Evolutionary conservation across 2,113 vertebrate genomes (phyloP).

Genomic region (Pelmatolapia mariae): DNA sequence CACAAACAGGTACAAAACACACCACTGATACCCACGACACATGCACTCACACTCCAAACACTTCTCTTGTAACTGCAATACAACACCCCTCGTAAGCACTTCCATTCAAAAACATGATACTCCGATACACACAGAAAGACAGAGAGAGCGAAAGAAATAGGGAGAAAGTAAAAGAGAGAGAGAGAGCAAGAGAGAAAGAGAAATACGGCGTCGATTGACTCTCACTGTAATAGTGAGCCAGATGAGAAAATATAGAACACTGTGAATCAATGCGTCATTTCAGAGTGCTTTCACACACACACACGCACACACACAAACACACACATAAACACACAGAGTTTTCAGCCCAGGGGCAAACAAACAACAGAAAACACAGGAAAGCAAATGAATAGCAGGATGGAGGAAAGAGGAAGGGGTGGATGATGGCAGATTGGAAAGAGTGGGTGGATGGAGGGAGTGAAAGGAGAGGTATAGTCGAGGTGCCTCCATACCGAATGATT

Average conservation of each 20-base stretch:
- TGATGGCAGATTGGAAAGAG: conserved; percentile 40
- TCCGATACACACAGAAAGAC: conserved; percentile 22
- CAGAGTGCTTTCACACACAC: conserved; percentile 31
- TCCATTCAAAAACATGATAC: conserved; percentile 54
- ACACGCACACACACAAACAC: background rate
- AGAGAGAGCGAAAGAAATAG: conserved; percentile 1
- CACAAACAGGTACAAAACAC: conserved; percentile 32
- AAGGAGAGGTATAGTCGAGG: conserved; percentile 28
- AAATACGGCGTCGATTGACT: conserved; percentile 56
- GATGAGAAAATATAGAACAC: conserved; percentile 67
- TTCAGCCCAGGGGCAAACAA: conserved; percentile 55
- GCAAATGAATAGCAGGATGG: conserved; percentile 54
- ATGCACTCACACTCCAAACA: conserved; percentile 14
- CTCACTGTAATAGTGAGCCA: conserved; percentile 63
- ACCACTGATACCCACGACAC: conserved; percentile 5
- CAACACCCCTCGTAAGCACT: conserved; percentile 46
- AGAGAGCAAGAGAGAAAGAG: conserved; percentile 14
- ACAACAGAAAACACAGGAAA: conserved; percentile 45
- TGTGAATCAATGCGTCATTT: conserved; percentile 70
- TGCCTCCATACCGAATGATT: conserved; percentile 50
- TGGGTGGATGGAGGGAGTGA: conserved; percentile 36
- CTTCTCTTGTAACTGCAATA: conserved; percentile 30
- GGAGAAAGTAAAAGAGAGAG: conserved; percentile 18
- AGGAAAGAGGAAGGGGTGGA: conserved; percentile 29
- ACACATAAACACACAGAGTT: conserved; percentile 31